A percentile compares a stretch with the other conserved stretches of the same genome.
Evolutionary conservation across 2,797 vertebrate species (phyloP).

Genomic region (Pipistrellus nathusii): DNA sequence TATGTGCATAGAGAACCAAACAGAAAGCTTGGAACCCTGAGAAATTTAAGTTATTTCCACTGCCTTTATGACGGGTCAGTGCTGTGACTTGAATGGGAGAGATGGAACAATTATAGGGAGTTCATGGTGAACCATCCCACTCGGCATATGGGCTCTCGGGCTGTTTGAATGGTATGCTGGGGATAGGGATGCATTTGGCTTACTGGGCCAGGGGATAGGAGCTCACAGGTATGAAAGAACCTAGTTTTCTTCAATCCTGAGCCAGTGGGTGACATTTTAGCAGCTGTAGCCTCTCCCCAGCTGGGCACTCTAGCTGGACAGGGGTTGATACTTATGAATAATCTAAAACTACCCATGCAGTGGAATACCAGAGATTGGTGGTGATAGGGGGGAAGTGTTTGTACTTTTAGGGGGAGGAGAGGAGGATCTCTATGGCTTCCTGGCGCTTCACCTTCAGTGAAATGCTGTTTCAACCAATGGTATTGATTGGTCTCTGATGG

Average conservation of each 20-base stretch:
- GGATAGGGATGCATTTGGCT: not conserved
- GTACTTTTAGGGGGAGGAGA: not conserved
- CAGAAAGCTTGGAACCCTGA: not conserved
- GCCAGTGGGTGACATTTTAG: slow-evolving; percentile 31
- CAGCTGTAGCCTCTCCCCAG: slow-evolving; percentile 13
- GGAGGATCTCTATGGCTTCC: not conserved
- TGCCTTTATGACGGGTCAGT: not conserved
- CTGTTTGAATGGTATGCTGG: not conserved
- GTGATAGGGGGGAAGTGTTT: no score
- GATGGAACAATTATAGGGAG: not conserved
- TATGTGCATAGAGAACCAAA: not conserved
- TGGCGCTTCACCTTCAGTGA: slow-evolving; percentile 68
- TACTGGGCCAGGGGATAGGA: not conserved
- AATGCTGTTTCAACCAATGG: slow-evolving; percentile 65
- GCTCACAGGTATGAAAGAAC: not conserved
- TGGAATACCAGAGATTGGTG: not conserved
- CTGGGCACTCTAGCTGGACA: not conserved
- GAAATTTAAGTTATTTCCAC: slow-evolving; percentile 42
- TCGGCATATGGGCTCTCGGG: not conserved
- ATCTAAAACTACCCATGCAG: not conserved
- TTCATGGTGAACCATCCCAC: not conserved
- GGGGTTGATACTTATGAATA: not conserved
- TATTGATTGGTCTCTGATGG: slow-evolving; percentile 66
- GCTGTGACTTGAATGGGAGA: not conserved
- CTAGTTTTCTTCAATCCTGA: slow-evolving; percentile 19